Base-by-base conservation (phyloP, 2,888 invertebrate genomes). In the Apotomis capreana region DNA sequence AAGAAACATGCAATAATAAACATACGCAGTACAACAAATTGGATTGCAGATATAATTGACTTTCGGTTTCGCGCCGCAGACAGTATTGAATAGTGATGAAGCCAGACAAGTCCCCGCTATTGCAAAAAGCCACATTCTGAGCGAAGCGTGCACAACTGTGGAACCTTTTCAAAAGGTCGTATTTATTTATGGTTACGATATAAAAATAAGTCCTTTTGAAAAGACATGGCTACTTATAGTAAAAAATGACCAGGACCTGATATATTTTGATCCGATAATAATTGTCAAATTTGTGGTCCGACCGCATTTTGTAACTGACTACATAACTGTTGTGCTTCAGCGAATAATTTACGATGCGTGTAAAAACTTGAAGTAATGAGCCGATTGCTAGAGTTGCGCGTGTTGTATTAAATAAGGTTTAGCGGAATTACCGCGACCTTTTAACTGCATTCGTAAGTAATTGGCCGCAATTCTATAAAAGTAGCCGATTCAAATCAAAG, bases 71-170 rank as follows among this genome's bases (percentile, higher is more conserved):
- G 63, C 58, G 74, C 60, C 60, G 74, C 74, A 77, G 74, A 75
- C 71, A 74, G 75, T 76, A 76, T 75, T 73, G 78, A 76, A 61
- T 77, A 73, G 80, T 81, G 80, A 83, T 81, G 82, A 87, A 83
- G 83, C 80, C 78, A 72, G 79, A 80, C 78, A 77, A 77, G 79
- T 78, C 77, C 76, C 76, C 74, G 75, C 74, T 79, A 78, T 84
- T 84, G 84, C 83, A 83, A 83, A 84, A 87, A 86, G 78, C 84
- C 76, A 81, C 87, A 89, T 87, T 86, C 86, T 82, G 75, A 72
- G 67, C 75, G 79, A 80, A 78, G 81, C 82, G 77, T 79, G 77
- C 76, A 78, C 78, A 78, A 79, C 77, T 40, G 68, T 60, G 26
- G 26, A 26, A 26, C 26, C 26, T 26, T 26, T 26, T 26, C 26